Conservation (phyloP, 2,113 vertebrate genomes). For the Sardina pilchardus region DNA sequence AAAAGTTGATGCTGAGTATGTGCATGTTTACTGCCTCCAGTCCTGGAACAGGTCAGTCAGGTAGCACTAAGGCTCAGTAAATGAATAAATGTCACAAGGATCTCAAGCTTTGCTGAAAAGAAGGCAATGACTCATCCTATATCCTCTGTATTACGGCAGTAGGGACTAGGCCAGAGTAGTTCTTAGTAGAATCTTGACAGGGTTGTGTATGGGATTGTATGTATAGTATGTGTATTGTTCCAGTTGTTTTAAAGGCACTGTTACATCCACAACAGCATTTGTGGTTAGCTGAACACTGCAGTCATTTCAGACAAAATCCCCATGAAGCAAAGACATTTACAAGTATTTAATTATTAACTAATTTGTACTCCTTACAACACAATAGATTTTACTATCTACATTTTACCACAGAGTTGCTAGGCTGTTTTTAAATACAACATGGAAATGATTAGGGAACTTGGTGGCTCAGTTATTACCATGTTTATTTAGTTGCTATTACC, state of each 20-base stretch:
- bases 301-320: background rate
- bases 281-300: background rate
- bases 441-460: background rate
- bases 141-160: no score
- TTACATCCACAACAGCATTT: background rate
- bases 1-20: no score
- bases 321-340: background rate
- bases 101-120: no score
- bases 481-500: background rate
- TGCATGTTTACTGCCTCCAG: no score
- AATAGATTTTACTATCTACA: background rate
- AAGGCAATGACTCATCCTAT: no score
- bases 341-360: background rate
- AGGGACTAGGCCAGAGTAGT: no score
- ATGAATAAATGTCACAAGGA: no score
- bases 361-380: background rate
- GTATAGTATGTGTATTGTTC: no score
- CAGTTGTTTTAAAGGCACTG: background rate
- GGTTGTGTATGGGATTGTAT: no score
- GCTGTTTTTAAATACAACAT: background rate
- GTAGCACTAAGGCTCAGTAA: no score
- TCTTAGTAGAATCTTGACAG: no score
- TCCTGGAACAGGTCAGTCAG: no score
- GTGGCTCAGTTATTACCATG: background rate
- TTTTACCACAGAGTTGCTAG: background rate